These are phyloP conservation scores for Anthrax anthrax DNA, from an alignment of 2,888 invertebrate genomes.

Conservation along the genomic window DNA sequence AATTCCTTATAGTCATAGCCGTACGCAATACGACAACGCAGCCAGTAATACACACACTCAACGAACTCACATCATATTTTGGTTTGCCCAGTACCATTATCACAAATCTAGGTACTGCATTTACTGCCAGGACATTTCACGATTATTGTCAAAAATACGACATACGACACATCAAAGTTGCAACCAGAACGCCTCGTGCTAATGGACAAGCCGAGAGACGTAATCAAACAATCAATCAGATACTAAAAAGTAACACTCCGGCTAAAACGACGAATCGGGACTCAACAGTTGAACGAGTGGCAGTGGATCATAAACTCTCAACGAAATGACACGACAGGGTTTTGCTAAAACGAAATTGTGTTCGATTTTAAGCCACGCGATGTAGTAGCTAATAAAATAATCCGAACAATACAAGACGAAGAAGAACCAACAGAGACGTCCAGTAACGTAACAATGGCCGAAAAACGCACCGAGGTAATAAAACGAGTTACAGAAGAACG, in stretches of 20 bases:
- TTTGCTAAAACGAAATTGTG: not conserved
- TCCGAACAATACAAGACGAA: not conserved
- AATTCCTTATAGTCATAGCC: conserved; percentile 5
- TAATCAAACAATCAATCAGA: not conserved
- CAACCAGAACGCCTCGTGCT: conserved; percentile 13
- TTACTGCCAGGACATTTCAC: not conserved
- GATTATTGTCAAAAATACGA: conserved; percentile 9
- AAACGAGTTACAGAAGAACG: not conserved
- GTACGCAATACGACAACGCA: conserved; percentile 1
- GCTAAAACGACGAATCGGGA: not conserved
- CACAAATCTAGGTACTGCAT: conserved; percentile 3
- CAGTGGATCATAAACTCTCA: not conserved
- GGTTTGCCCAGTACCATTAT: not conserved
- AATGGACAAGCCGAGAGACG: conserved; percentile 15
- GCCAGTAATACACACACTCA: not conserved
- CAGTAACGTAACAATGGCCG: no score
- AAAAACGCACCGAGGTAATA: no score
- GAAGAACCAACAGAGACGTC: no score
- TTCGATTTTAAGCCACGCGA: not conserved
- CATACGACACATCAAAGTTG: conserved; percentile 16
- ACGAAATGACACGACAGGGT: not conserved
- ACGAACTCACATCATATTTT: not conserved
- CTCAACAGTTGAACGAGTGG: not conserved
- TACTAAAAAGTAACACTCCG: not conserved
- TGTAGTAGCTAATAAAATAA: not conserved